These are phyloP conservation scores for Lagothrix lagotricha DNA, from an alignment of 2,797 vertebrate genomes.

Conservation along the genomic window DNA sequence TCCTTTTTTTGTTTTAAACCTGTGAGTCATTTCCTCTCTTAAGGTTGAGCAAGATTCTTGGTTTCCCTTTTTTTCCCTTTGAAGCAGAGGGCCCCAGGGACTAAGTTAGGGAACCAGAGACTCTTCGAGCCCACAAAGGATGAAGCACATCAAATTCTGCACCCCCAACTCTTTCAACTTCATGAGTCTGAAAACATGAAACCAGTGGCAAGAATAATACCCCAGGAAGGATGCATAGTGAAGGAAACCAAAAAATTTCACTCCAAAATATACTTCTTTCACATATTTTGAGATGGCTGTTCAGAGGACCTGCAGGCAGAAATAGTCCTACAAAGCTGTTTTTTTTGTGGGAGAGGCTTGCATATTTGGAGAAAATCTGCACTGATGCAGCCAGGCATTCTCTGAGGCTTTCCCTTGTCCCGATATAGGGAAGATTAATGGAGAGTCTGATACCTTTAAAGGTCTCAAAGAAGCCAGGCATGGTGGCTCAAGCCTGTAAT, in stretches of 20 bases:
- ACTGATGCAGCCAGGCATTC: neutral
- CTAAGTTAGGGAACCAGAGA: neutral
- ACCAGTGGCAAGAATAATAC: neutral
- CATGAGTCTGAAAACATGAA: neutral
- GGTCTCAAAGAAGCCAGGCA: neutral
- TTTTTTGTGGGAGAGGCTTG: neutral
- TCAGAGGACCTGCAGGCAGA: neutral
- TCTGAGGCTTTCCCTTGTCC: neutral
- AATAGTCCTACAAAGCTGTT: neutral
- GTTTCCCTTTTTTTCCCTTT: neutral
- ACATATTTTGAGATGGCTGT: neutral
- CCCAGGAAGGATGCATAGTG: neutral
- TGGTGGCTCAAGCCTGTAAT: too few relatives aligned
- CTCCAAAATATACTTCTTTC: neutral
- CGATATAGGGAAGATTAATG: neutral
- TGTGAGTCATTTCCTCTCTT: conserved; percentile 55
- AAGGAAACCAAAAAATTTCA: neutral
- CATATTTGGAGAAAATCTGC: neutral
- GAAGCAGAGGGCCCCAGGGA: neutral
- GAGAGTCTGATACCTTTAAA: neutral
- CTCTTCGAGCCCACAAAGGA: neutral
- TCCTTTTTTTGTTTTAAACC: neutral
- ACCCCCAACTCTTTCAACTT: neutral
- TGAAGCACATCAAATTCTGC: neutral
- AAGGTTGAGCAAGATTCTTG: neutral